phyloP scores from a whole-genome alignment of 2,797 vertebrate genomes.

The Macropodus opercularis region DNA sequence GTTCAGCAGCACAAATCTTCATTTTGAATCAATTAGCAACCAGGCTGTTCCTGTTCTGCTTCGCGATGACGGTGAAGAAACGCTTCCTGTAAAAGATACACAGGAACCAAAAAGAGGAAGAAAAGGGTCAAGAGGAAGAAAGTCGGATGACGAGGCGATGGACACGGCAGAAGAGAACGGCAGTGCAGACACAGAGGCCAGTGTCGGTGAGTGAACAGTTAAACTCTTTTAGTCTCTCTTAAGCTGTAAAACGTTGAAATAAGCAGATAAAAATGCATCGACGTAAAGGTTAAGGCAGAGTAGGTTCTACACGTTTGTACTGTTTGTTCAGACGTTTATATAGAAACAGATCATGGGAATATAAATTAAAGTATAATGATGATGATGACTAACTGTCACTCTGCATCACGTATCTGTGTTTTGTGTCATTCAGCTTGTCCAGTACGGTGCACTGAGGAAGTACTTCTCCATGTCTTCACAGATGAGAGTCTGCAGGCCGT shows the following conservation, averaged over 20 bases:
- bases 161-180: constrained; percentile 43
- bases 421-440: constrained; percentile 55
- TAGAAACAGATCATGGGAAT: no score
- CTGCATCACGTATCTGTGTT: constrained; percentile 43
- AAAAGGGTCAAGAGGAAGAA: constrained; percentile 36
- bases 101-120: constrained; percentile 66
- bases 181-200: neutral
- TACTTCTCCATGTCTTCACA: constrained; percentile 67
- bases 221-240: neutral
- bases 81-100: constrained; percentile 30
- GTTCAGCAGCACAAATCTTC: neutral
- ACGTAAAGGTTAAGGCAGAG: neutral
- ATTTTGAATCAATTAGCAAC: neutral
- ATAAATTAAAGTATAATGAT: no score
- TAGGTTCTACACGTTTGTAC: neutral
- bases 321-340: neutral
- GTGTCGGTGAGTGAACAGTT: constrained; percentile 57
- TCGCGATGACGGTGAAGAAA: constrained; percentile 30
- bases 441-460: constrained; percentile 65
- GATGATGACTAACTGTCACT: constrained; percentile 14
- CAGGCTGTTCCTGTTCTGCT: neutral
- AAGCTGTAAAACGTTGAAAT: neutral
- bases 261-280: neutral
- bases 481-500: constrained; percentile 59
- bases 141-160: constrained; percentile 50